A percentile compares a stretch with the other conserved stretches of the same genome.
phyloP scores from a whole-genome alignment of 2,888 invertebrate genomes.

The Stenurella melanura region DNA sequence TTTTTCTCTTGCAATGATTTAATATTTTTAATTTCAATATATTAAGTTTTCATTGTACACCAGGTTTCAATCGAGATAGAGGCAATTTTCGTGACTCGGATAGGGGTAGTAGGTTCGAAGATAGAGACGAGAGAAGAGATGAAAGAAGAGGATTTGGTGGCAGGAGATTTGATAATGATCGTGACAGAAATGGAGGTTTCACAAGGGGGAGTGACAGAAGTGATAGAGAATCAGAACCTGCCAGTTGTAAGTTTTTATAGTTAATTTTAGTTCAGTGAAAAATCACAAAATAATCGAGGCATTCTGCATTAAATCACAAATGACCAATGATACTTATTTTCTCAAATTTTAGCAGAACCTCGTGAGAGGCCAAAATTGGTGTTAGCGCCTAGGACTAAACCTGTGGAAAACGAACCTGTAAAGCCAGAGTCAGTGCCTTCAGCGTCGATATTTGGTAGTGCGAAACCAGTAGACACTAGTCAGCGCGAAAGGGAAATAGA shows the following conservation, averaged over 20 bases:
- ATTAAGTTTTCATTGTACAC: too few relatives aligned
- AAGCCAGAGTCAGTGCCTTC: constrained; percentile 75
- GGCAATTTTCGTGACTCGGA: constrained; percentile 49
- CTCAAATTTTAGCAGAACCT: constrained; percentile 68
- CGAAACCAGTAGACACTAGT: constrained; percentile 95
- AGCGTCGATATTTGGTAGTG: constrained; percentile 93
- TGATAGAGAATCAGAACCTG: constrained; percentile 48
- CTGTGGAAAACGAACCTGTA: constrained; percentile 75
- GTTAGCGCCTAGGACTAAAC: constrained; percentile 87
- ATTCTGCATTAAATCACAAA: too few relatives aligned
- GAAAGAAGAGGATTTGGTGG: constrained; percentile 58
- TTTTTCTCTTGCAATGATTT: too few relatives aligned
- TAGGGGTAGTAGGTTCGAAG: constrained; percentile 56
- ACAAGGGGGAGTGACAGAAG: constrained; percentile 51
- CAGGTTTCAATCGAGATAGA: constrained; percentile 55
- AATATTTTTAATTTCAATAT: too few relatives aligned
- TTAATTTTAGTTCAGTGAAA: background rate
- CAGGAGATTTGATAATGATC: constrained; percentile 61
- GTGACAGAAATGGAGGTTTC: constrained; percentile 58
- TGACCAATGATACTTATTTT: background rate
- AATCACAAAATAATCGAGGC: background rate
- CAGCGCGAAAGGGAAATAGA: constrained; percentile 94
- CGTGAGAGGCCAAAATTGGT: constrained; percentile 86
- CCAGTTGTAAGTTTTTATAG: constrained; percentile 44
- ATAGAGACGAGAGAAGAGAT: constrained; percentile 61